Base-by-base conservation (phyloP, 1,140 invertebrate species). In the Cotesia glomerata region DNA sequence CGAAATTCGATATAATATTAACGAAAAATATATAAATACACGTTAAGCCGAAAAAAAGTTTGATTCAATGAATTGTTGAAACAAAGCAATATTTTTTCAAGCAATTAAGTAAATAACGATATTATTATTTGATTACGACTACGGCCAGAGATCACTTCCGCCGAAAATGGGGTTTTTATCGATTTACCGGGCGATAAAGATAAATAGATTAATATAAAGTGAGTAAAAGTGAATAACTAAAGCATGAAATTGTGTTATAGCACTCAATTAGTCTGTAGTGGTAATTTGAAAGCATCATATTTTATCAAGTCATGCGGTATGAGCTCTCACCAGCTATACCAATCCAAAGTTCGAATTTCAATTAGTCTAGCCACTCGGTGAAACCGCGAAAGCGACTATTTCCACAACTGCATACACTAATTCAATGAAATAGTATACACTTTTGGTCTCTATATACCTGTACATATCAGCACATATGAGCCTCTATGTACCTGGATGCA, bases 371-470 rank as follows among this genome's bases (percentile, higher is more conserved):
- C 59, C 59, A 62, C 59, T 62, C 59, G 35, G 34, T 36, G 59
- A 62, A 62, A 62, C 35, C 59, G 59, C 59, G n/a, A 62, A 62
- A 35, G 59, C 59, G 35, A 62, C 59, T 34, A 62, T 62, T 62
- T 62, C 59, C 59, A 62, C 35, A 62, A 62, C 35, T 62, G 59
- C 59, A 62, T 62, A 36, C 34, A 62, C 59, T 62, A 62, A 62
- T 62, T 62, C 59, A 34, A 62, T 36, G 59, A 36, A 62, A 62
- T 26, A 62, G 59, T 62, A 26, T 62, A 61, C 13, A 14, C 4
- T 16, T 58, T 9, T 11, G 11, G 39, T 45, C 39, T 45, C 7
- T 45, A 45, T 45, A 45, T 45, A 45, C 11, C 2, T 45, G 8
- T 45, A 56, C 13, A 56, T 56, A 56, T 56, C 8, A 3, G 11